These are phyloP conservation scores for Tineola bisselliella DNA, from an alignment of 2,888 invertebrate genomes.

Conservation along the genomic window DNA sequence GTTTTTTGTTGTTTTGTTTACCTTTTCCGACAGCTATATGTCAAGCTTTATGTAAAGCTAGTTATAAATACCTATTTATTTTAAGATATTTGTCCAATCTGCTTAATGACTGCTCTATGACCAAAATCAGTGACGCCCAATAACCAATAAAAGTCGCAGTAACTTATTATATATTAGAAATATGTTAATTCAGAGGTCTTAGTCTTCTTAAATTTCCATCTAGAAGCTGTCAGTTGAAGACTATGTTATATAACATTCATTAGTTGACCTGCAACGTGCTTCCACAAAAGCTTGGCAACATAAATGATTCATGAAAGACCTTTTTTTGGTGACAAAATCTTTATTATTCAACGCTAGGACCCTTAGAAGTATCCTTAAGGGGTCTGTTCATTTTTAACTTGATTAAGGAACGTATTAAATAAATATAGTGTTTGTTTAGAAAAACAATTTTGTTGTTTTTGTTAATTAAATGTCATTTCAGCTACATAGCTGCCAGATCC, in stretches of 20 bases:
- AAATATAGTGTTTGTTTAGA: not conserved
- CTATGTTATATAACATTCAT: constrained; percentile 35
- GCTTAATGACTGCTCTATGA: no score
- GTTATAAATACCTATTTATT: no score
- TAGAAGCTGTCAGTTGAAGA: not conserved
- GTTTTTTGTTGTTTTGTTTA: no score
- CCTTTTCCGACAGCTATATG: no score
- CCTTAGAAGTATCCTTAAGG: not conserved
- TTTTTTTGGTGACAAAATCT: constrained; percentile 14
- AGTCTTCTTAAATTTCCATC: not conserved
- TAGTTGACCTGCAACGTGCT: constrained; percentile 24
- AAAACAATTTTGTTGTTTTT: no score
- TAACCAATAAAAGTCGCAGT: no score
- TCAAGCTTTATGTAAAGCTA: no score
- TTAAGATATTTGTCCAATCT: no score
- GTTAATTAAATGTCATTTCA: no score
- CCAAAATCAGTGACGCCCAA: no score
- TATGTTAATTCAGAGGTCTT: not conserved
- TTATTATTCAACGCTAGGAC: constrained; percentile 14
- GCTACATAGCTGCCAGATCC: no score
- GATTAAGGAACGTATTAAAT: not conserved
- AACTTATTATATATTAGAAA: no score
- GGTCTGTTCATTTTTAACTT: not conserved
- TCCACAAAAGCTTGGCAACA: constrained; percentile 26
- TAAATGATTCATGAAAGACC: constrained; percentile 15